phyloP scores from a whole-genome alignment of 2,797 vertebrate genomes.

The Chrosomus eos region DNA sequence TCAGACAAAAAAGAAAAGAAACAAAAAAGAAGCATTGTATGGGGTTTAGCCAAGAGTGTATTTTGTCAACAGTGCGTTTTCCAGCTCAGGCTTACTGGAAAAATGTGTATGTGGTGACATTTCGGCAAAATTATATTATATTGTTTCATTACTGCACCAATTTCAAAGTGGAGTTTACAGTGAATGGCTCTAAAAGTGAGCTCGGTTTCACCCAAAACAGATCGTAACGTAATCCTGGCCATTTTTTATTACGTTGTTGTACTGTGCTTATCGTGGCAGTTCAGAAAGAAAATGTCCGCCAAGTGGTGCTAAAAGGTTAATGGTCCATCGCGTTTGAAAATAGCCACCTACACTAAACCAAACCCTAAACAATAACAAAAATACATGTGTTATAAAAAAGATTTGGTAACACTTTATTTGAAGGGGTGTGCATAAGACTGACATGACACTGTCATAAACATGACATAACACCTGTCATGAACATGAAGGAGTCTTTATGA shows the following conservation, averaged over 20 bases:
- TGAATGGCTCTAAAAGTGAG: not conserved
- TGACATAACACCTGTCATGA: no score
- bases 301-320: not conserved
- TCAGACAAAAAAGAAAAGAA: not conserved
- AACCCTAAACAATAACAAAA: not conserved
- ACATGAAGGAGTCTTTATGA: no score
- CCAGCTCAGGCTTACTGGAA: not conserved
- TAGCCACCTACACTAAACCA: not conserved
- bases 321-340: not conserved
- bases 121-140: not conserved
- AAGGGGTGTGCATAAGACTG: no score
- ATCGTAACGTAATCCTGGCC: not conserved
- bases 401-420: no score
- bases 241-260: not conserved
- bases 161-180: not conserved
- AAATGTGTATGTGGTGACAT: slow-evolving; percentile 9
- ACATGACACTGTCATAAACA: no score
- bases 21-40: not conserved
- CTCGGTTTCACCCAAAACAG: not conserved
- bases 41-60: slow-evolving; percentile 14
- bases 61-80: slow-evolving; percentile 20
- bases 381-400: not conserved
- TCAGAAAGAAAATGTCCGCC: not conserved
- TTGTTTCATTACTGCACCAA: not conserved
- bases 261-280: no score